Percentiles rank a stretch among this genome's conserved stretches.
phyloP scores from a whole-genome alignment of 2,888 invertebrate species.

The Stramonita haemastoma region DNA sequence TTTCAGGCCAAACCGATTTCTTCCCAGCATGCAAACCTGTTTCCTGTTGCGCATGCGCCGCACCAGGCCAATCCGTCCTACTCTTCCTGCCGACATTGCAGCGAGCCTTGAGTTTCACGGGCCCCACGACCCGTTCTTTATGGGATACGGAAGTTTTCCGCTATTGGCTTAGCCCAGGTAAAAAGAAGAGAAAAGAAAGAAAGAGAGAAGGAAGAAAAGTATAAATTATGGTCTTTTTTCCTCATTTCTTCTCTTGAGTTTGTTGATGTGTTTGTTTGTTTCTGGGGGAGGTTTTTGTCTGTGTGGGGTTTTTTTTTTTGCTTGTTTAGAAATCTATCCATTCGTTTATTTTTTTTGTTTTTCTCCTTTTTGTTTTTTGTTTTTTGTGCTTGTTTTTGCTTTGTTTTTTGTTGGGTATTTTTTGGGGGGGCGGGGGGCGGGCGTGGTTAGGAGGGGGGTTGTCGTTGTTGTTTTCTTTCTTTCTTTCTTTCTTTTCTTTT shows the following conservation, averaged over 20 bases:
- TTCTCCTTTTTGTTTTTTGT: not conserved
- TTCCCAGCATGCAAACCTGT: conserved; percentile 42
- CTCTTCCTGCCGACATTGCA: conserved; percentile 46
- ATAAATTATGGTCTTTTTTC: not conserved
- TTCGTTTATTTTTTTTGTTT: not conserved
- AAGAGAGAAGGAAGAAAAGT: not conserved
- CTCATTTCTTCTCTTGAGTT: no score
- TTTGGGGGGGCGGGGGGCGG: no score
- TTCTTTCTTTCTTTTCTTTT: not conserved
- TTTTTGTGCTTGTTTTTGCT: not conserved
- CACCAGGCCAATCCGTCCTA: not conserved
- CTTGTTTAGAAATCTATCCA: no score
- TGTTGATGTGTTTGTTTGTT: no score
- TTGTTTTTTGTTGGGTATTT: no score
- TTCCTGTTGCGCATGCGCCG: conserved; percentile 43
- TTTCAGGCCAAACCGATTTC: conserved; percentile 49
- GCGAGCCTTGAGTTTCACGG: conserved; percentile 38
- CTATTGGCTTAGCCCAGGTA: conserved; percentile 45
- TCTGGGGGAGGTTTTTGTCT: no score
- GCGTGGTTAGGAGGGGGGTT: no score
- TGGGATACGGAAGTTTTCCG: conserved; percentile 42
- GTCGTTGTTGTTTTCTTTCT: not conserved
- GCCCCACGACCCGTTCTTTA: conserved; percentile 4
- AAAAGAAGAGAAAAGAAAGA: not conserved
- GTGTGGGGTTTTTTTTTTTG: no score